Evolutionary conservation across 2,888 invertebrate species (phyloP), one percentile per base, ranked within the genome.

Genomic region (Meteorus cinctellus): DNA sequence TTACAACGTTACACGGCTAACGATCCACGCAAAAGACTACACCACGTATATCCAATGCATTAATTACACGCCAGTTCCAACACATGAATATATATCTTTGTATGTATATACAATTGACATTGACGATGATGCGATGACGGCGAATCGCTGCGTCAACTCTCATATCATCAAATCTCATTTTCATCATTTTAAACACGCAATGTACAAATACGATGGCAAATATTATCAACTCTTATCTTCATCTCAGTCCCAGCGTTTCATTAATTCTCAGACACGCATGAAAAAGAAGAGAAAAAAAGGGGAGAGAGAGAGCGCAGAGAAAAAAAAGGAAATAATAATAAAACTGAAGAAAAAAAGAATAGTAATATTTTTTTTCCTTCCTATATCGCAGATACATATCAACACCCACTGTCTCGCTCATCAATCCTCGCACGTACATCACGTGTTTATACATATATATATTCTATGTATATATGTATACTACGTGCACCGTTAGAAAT

Each of bases 401-500:
- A 29, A 45, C 63, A 29, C 63, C 29, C 72, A 36, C 31, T 31
- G 67, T 71, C 65, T 62, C 45, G 24, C 45, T 75, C 60, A 60
- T 67, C 73, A 67, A 73, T 73, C 73, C 60, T 60, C 66, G 66
- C 59, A 59, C 67, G 73, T 72, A 55, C 63, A 65, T 34, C 65
- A 62, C 62, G 2, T n/a, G 19, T 8, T 41, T 12, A 41, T 41
- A 41, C 12, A 41, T 41, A 41, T 41, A 41, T 41, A 41, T 34
- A n/a, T 34, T 34, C 8, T 34, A 34, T 34, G 8, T 63, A 41
- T 24, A 68, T 41, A 67, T 60, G 29, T 34, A 74, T 77, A 76
- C 81, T 77, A 77, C 76, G 65, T 80, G 77, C 72, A 81, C 79
- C 78, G 78, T 80, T 79, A 75, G 68, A 69, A 62, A 74, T 55